A percentile compares a stretch with the other conserved stretches of the same genome.
These are phyloP conservation scores for Leucoptera coffeella DNA, from an alignment of 2,888 invertebrate genomes.

Conservation along the genomic window DNA sequence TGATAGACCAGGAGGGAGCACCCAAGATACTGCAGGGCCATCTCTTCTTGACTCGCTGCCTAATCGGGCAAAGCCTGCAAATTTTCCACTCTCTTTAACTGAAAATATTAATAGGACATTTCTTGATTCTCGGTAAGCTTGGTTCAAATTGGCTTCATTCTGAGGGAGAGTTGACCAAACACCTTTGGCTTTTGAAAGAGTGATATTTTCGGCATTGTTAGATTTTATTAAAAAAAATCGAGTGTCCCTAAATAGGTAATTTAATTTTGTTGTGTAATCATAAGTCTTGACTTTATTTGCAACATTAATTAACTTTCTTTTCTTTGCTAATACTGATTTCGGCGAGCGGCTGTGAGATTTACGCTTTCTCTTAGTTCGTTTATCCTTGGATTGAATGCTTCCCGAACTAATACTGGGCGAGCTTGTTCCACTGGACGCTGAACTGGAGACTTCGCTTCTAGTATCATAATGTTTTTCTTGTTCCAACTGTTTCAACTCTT, in stretches of 20 bases:
- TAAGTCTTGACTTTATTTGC: slow-evolving; percentile 59
- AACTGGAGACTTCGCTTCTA: slow-evolving; percentile 83
- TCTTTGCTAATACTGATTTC: slow-evolving; percentile 19
- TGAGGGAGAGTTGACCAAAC: slow-evolving; percentile 98
- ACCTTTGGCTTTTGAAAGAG: slow-evolving; percentile 88
- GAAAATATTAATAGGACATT: slow-evolving; percentile 95
- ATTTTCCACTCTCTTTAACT: slow-evolving; percentile 95
- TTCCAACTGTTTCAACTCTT: slow-evolving; percentile 71
- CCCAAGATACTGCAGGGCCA: slow-evolving; percentile 88
- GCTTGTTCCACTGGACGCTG: slow-evolving; percentile 64
- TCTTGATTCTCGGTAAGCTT: slow-evolving; percentile 86
- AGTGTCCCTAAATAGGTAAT: slow-evolving; percentile 91
- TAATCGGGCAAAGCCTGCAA: slow-evolving; percentile 90
- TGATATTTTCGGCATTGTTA: slow-evolving; percentile 95
- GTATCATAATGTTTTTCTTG: slow-evolving; percentile 75
- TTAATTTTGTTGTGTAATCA: slow-evolving; percentile 83
- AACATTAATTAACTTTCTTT: slow-evolving; percentile 21
- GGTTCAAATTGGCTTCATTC: slow-evolving; percentile 93
- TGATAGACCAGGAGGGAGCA: slow-evolving; percentile 86
- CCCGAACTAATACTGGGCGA: slow-evolving; percentile 75
- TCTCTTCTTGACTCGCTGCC: slow-evolving; percentile 85
- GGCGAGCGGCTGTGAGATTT: slow-evolving; percentile 36
- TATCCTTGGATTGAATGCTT: slow-evolving; percentile 61
- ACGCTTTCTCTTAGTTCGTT: slow-evolving; percentile 53
- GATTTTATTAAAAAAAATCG: slow-evolving; percentile 96